phyloP scores from a whole-genome alignment of 2,797 vertebrate species.

The Anisognathus igniventris region DNA sequence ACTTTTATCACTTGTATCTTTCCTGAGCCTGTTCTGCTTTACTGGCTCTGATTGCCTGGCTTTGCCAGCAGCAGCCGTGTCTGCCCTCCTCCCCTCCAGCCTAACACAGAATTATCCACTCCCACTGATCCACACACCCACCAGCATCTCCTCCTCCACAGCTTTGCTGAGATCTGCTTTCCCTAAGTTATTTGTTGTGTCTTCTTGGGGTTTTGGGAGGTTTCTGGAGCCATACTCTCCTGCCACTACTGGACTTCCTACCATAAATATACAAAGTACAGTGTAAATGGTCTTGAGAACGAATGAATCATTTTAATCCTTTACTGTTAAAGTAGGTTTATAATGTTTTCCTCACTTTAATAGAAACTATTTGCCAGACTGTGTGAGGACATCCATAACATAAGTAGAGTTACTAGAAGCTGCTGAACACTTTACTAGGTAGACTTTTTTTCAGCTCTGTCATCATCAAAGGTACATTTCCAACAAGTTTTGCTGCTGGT shows the following conservation, averaged over 20 bases:
- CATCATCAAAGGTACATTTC: not conserved
- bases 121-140: not conserved
- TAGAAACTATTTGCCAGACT: not conserved
- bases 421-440: not conserved
- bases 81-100: not conserved
- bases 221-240: not conserved
- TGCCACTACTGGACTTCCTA: not conserved
- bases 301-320: not conserved
- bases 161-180: not conserved
- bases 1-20: not conserved
- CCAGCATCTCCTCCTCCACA: not conserved
- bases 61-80: not conserved
- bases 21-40: not conserved
- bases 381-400: not conserved
- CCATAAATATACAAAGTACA: not conserved
- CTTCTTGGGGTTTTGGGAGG: not conserved
- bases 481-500: not conserved
- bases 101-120: not conserved
- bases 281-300: not conserved
- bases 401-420: not conserved
- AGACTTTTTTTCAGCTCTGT: not conserved
- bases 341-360: not conserved
- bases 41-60: rapidly evolving
- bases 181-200: not conserved
- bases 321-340: not conserved